These are phyloP conservation scores for Spialia ferax DNA, from an alignment of 2,888 invertebrate genomes.

Conservation along the genomic window DNA sequence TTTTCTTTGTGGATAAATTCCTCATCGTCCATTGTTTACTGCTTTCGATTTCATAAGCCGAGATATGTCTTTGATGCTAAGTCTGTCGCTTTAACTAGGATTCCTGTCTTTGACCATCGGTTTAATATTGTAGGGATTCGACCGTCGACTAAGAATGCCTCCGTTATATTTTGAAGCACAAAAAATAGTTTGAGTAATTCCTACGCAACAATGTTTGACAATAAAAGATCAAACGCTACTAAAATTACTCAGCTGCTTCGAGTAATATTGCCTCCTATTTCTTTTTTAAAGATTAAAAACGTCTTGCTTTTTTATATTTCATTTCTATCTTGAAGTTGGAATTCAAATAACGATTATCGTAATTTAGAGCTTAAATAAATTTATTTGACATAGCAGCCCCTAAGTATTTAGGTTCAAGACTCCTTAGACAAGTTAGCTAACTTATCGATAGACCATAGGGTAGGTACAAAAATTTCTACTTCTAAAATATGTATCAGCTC, in stretches of 20 bases:
- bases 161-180: slow-evolving; percentile 3
- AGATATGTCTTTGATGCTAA: slow-evolving; percentile 25
- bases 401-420: too few species aligned
- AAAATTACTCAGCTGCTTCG: too few species aligned
- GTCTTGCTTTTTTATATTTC: too few species aligned
- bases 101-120: slow-evolving; percentile 34
- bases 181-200: slow-evolving; percentile 4
- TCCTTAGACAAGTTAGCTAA: too few species aligned
- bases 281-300: too few species aligned
- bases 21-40: neutral
- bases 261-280: neutral
- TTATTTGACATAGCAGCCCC: too few species aligned
- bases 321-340: too few species aligned
- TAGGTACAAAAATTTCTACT: too few species aligned
- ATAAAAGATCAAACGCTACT: neutral
- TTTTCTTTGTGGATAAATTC: neutral
- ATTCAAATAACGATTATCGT: too few species aligned
- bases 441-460: too few species aligned
- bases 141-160: neutral
- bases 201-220: neutral
- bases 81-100: slow-evolving; percentile 9
- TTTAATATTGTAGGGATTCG: slow-evolving; percentile 30
- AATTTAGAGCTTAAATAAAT: too few species aligned
- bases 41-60: slow-evolving; percentile 6
- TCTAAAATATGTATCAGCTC: too few species aligned